These are phyloP conservation scores for Drosophila burlai DNA, from an alignment of 1,140 invertebrate species.

Conservation along the genomic window DNA sequence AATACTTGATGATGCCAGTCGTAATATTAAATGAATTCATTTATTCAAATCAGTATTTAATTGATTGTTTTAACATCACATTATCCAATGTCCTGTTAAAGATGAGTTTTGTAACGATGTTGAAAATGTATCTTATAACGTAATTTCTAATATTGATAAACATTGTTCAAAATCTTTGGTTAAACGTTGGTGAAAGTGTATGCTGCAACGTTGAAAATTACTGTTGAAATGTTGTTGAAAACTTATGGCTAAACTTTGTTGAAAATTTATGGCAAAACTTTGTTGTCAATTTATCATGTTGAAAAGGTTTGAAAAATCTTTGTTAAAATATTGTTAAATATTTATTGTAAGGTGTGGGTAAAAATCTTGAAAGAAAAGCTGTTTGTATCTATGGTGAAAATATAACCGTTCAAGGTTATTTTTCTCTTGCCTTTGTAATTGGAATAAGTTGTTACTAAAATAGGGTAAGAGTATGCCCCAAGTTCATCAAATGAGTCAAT, in stretches of 20 bases:
- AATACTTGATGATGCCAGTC: too few species aligned
- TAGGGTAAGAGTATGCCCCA: background rate
- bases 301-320: background rate
- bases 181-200: background rate
- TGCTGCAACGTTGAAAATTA: background rate
- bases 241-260: background rate
- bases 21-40: too few species aligned
- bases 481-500: conserved; percentile 7
- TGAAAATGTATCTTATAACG: background rate
- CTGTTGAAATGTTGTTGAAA: background rate
- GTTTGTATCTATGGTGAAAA: background rate
- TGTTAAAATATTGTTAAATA: background rate
- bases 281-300: background rate
- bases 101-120: background rate
- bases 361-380: too few species aligned
- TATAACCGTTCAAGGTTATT: too few species aligned
- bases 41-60: too few species aligned
- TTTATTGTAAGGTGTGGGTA: background rate
- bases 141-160: too few species aligned
- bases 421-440: background rate
- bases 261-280: background rate
- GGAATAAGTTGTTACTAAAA: background rate
- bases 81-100: background rate
- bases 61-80: too few species aligned
- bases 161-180: too few species aligned